These are phyloP conservation scores for Thamnophis sirtalis DNA, from an alignment of 2,113 vertebrate species.

Conservation along the genomic window DNA sequence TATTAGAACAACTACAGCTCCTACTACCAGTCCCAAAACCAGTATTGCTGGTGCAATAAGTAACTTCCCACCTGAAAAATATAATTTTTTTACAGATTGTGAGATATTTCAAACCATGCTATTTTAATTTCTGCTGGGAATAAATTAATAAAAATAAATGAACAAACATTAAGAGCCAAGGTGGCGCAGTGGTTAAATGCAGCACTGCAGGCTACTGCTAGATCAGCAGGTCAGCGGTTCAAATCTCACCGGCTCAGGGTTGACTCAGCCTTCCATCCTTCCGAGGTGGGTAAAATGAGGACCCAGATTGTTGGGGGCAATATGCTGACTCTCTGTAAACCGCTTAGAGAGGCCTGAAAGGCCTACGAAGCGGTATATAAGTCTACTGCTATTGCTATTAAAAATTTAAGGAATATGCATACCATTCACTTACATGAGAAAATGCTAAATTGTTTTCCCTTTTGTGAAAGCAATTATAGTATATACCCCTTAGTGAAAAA, in stretches of 20 bases:
- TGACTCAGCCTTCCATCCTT: no score
- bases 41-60: constrained; percentile 87
- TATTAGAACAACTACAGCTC: constrained; percentile 89
- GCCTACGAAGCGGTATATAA: no score
- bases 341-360: no score
- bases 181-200: no score
- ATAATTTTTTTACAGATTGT: neutral
- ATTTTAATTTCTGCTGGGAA: neutral
- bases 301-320: no score
- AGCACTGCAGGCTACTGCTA: no score
- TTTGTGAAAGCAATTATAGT: neutral
- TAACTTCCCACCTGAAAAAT: constrained; percentile 86
- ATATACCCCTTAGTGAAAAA: no score
- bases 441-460: neutral
- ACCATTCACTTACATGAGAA: neutral
- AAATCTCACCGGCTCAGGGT: no score
- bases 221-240: no score
- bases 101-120: neutral
- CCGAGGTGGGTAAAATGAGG: no score
- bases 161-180: neutral
- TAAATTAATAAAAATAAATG: neutral
- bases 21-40: constrained; percentile 88
- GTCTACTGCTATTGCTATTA: no score
- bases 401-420: neutral
- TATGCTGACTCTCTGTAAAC: no score